Conservation (phyloP, 1,140 invertebrate genomes). For the Olivierus martensii region DNA sequence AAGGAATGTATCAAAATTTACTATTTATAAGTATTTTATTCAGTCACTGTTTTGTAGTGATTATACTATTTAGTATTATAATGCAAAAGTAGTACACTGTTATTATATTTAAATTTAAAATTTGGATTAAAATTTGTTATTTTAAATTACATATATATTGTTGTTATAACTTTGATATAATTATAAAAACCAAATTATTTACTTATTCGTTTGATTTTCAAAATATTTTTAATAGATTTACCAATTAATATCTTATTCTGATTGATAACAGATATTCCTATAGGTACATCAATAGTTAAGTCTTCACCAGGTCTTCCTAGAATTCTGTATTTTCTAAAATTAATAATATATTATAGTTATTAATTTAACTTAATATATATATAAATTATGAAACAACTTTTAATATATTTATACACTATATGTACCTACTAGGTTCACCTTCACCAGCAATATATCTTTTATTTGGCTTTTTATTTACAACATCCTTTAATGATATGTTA, state of each 20-base stretch:
- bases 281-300: slow-evolving; percentile 53
- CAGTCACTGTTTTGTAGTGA: too few species aligned
- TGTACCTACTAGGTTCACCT: slow-evolving; percentile 49
- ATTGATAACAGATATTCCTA: slow-evolving; percentile 56
- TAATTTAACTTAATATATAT: neutral
- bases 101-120: too few species aligned
- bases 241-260: slow-evolving; percentile 44
- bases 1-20: too few species aligned
- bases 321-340: slow-evolving; percentile 41
- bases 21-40: too few species aligned
- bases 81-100: too few species aligned
- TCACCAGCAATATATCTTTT: slow-evolving; percentile 45
- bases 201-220: too few species aligned
- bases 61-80: too few species aligned
- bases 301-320: slow-evolving; percentile 56
- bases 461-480: slow-evolving; percentile 37
- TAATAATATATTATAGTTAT: too few species aligned
- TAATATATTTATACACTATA: neutral
- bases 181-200: too few species aligned
- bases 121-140: too few species aligned
- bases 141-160: too few species aligned
- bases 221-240: slow-evolving; percentile 26
- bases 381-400: neutral
- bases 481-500: slow-evolving; percentile 38
- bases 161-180: too few species aligned